These are phyloP conservation scores for Nerophis ophidion DNA, from an alignment of 2,113 vertebrate species.

Conservation along the genomic window DNA sequence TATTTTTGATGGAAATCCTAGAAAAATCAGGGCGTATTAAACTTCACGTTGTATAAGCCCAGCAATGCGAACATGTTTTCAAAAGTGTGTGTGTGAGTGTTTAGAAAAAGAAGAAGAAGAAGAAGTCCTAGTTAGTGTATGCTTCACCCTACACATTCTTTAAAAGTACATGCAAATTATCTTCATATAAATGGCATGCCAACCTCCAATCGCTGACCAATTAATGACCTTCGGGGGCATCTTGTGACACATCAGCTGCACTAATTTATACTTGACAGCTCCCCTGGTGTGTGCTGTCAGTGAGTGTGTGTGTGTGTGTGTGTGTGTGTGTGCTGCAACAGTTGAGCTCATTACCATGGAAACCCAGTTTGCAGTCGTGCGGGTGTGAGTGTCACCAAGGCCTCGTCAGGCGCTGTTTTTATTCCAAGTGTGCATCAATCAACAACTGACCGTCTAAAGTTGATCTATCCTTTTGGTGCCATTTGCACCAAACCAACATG, in stretches of 20 bases:
- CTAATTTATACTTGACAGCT: constrained; percentile 70
- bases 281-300: constrained; percentile 53
- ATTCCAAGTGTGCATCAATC: constrained; percentile 10
- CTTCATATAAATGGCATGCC: constrained; percentile 60
- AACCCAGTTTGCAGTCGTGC: constrained; percentile 42
- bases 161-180: constrained; percentile 63
- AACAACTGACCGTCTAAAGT: neutral
- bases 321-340: constrained; percentile 38
- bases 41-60: too few relatives aligned
- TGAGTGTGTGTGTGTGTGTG: constrained; percentile 27
- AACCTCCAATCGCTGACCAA: constrained; percentile 69
- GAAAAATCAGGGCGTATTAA: too few relatives aligned
- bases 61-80: too few relatives aligned
- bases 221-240: constrained; percentile 66
- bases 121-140: constrained; percentile 7
- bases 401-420: constrained; percentile 24
- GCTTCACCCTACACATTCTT: constrained; percentile 47
- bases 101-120: constrained; percentile 2
- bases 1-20: too few relatives aligned
- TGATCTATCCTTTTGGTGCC: neutral
- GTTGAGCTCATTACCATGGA: constrained; percentile 68
- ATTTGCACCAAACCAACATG: neutral
- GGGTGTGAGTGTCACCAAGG: constrained; percentile 30
- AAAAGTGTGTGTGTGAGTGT: neutral
- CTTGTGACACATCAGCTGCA: constrained; percentile 62